phyloP scores from a whole-genome alignment of 30 jellyfish, hydroid and myxozoan genomes.

The Pseudorhiza aurosa region DNA sequence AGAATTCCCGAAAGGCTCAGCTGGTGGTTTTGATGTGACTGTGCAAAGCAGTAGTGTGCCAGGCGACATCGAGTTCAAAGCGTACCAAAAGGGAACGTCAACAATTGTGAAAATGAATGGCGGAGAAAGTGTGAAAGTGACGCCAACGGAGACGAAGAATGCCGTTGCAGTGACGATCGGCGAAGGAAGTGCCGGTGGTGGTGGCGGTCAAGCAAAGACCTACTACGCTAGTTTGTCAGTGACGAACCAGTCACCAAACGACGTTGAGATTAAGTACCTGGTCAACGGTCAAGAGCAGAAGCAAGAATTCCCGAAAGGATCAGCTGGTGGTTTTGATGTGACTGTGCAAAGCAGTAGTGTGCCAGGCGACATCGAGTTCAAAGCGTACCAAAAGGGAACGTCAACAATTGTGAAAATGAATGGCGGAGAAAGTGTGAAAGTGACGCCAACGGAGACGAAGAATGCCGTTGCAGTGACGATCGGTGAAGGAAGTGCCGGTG shows the following conservation, averaged over 20 bases:
- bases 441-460: constrained; percentile 43
- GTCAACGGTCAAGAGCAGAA: constrained; percentile 34
- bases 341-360: constrained; percentile 5
- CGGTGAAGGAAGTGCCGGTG: background rate
- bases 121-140: constrained; percentile 7
- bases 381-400: constrained; percentile 65
- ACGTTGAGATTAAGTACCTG: constrained; percentile 30
- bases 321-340: constrained; percentile 31
- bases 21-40: constrained; percentile 45
- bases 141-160: constrained; percentile 49
- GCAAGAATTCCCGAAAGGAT: constrained; percentile 8
- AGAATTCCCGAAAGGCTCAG: constrained; percentile 38
- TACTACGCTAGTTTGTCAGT: constrained; percentile 47
- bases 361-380: constrained; percentile 63
- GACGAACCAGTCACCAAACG: constrained; percentile 37
- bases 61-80: constrained; percentile 67
- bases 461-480: constrained; percentile 22
- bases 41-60: constrained; percentile 48
- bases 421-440: constrained; percentile 14
- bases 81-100: constrained; percentile 68
- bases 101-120: constrained; percentile 54
- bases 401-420: constrained; percentile 29
- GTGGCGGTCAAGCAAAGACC: constrained; percentile 28
- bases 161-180: constrained; percentile 15
- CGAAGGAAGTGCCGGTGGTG: constrained; percentile 1